These are phyloP conservation scores for Pomacea maculata DNA, from an alignment of 1,140 invertebrate genomes.

Conservation along the genomic window DNA sequence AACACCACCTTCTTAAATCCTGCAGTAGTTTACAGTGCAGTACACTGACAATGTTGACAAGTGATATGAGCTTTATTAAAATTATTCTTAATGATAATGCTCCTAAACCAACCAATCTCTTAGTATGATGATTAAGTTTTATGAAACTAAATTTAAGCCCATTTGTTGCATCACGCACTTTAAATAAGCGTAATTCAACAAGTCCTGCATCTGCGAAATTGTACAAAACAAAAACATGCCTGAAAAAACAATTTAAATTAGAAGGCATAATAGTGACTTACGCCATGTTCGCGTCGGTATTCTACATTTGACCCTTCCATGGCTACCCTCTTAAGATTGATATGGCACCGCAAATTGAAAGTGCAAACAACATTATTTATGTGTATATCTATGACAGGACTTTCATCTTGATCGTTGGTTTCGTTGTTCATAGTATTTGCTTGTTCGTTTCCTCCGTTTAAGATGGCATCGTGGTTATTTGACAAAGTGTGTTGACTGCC, in stretches of 20 bases:
- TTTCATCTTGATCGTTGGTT: constrained; percentile 10
- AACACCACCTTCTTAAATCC: neutral
- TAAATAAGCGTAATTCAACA: neutral
- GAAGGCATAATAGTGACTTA: constrained; percentile 61
- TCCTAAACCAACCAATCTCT: too few species aligned
- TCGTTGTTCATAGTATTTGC: neutral
- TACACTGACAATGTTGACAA: too few species aligned
- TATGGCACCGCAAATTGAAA: constrained; percentile 96
- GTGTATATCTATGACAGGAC: constrained; percentile 77
- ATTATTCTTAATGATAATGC: too few species aligned
- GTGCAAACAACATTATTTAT: constrained; percentile 99
- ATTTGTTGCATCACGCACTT: neutral
- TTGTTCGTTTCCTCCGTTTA: neutral
- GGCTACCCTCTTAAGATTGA: constrained; percentile 95
- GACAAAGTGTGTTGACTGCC: neutral
- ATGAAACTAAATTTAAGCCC: neutral
- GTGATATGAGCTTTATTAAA: too few species aligned
- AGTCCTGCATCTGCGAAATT: neutral
- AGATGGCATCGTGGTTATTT: neutral
- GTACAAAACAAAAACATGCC: neutral
- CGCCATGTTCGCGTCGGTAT: constrained; percentile 92
- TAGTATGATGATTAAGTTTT: too few species aligned
- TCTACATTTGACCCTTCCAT: constrained; percentile 93
- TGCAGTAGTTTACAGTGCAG: too few species aligned
- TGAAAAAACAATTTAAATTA: neutral